Percentiles rank a stretch among this genome's conserved stretches.
phyloP scores from a whole-genome alignment of 2,888 invertebrate species.

The Uropetala carovei region DNA sequence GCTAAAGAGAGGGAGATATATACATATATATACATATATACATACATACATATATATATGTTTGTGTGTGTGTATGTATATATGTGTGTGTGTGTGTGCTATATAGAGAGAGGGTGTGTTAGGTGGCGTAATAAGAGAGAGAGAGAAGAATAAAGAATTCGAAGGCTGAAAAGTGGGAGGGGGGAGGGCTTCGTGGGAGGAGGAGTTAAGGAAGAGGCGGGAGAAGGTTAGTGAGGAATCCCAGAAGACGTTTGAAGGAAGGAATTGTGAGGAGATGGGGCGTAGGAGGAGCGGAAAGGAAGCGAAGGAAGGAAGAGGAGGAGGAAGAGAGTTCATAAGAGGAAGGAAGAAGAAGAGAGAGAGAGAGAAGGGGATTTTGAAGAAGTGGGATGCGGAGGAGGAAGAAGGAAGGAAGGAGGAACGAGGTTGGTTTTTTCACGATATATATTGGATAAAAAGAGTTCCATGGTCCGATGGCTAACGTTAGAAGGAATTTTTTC shows the following conservation, averaged over 20 bases:
- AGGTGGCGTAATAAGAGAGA: no score
- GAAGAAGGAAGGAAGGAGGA: neutral
- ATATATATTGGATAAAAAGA: neutral
- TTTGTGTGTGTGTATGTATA: no score
- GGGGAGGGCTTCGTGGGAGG: no score
- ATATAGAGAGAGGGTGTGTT: no score
- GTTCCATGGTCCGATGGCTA: neutral
- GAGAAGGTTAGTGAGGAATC: neutral
- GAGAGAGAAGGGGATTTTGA: neutral
- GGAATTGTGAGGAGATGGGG: neutral
- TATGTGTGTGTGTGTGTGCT: no score
- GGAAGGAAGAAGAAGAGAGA: neutral
- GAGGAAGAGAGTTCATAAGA: neutral
- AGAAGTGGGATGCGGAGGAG: neutral
- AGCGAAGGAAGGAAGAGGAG: neutral
- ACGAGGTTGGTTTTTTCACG: neutral
- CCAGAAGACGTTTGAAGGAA: conserved; percentile 6
- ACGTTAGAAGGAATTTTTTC: conserved; percentile 37
- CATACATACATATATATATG: no score
- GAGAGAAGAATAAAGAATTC: no score
- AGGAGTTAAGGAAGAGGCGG: no score
- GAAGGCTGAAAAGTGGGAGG: no score
- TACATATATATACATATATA: no score
- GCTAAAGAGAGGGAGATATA: neutral
- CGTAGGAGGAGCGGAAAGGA: neutral